phyloP scores from a whole-genome alignment of 2,797 vertebrate genomes.

The Heterohyrax brucei region DNA sequence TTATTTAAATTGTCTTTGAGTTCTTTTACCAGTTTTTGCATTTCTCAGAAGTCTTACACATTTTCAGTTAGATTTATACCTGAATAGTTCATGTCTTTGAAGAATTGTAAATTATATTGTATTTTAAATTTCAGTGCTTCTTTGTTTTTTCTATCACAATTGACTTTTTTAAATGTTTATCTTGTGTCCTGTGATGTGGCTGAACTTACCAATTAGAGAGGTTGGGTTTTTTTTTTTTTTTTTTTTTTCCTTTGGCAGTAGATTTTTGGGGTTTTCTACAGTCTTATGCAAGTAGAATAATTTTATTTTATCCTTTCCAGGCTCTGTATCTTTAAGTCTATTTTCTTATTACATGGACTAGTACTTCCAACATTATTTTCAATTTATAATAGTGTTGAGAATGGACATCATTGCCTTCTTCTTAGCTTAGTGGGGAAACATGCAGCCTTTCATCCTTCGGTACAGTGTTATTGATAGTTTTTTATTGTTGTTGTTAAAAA shows the following conservation, averaged over 20 bases:
- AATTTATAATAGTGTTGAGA: neutral
- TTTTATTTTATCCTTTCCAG: neutral
- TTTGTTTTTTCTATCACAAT: neutral
- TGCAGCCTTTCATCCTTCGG: neutral
- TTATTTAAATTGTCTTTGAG: constrained; percentile 23
- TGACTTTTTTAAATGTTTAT: neutral
- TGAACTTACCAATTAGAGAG: neutral
- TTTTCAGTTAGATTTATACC: constrained; percentile 11
- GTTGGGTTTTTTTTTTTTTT: neutral
- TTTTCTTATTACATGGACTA: neutral
- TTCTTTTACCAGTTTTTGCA: neutral
- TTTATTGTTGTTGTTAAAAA: neutral
- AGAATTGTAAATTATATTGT: neutral
- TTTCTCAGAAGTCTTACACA: neutral
- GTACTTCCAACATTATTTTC: neutral
- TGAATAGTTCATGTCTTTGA: neutral
- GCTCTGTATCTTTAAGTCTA: neutral
- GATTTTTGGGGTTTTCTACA: neutral
- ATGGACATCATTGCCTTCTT: neutral
- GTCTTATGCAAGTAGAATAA: neutral
- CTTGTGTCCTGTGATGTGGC: neutral
- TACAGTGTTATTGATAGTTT: neutral
- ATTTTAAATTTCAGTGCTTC: neutral
- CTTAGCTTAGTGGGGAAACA: neutral
- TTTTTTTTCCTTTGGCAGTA: no score